Conservation (phyloP, 2,113 vertebrate species). For the Platichthys flesus region DNA sequence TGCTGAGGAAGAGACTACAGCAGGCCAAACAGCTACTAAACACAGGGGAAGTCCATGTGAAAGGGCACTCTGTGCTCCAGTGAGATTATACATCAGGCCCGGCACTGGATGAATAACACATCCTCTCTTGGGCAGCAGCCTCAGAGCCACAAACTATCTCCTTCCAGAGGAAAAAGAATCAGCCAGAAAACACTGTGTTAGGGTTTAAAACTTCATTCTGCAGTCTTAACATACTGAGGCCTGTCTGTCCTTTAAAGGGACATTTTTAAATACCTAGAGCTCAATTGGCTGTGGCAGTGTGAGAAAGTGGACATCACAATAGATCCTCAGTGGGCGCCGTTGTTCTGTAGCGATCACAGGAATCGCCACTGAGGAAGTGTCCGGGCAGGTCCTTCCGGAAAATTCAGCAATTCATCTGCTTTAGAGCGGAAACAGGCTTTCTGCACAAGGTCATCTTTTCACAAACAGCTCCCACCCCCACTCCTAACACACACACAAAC, state of each 20-base stretch:
- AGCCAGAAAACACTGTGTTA: slow-evolving; percentile 11
- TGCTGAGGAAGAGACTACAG: slow-evolving; percentile 34
- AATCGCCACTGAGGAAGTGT: slow-evolving; percentile 67
- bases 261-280: slow-evolving; percentile 6
- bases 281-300: slow-evolving; percentile 27
- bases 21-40: slow-evolving; percentile 44
- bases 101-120: slow-evolving; percentile 58
- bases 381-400: slow-evolving; percentile 66
- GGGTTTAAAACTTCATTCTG: background rate
- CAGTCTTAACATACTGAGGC: slow-evolving; percentile 1
- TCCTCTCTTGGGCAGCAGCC: slow-evolving; percentile 50
- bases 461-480: slow-evolving; percentile 56
- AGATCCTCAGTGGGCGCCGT: slow-evolving; percentile 30
- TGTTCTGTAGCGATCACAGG: slow-evolving; percentile 32
- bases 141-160: slow-evolving; percentile 27
- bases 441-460: slow-evolving; percentile 72
- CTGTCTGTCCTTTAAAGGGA: slow-evolving; percentile 8
- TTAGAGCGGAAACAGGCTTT: slow-evolving; percentile 74
- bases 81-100: slow-evolving; percentile 56
- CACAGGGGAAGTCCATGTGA: slow-evolving; percentile 68
- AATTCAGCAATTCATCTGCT: slow-evolving; percentile 71
- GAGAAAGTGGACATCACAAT: slow-evolving; percentile 48
- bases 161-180: slow-evolving; percentile 28
- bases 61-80: slow-evolving; percentile 64
- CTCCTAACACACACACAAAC: slow-evolving; percentile 4